phyloP scores from a whole-genome alignment of 1,140 invertebrate genomes.

The Frieseomelitta varia region DNA sequence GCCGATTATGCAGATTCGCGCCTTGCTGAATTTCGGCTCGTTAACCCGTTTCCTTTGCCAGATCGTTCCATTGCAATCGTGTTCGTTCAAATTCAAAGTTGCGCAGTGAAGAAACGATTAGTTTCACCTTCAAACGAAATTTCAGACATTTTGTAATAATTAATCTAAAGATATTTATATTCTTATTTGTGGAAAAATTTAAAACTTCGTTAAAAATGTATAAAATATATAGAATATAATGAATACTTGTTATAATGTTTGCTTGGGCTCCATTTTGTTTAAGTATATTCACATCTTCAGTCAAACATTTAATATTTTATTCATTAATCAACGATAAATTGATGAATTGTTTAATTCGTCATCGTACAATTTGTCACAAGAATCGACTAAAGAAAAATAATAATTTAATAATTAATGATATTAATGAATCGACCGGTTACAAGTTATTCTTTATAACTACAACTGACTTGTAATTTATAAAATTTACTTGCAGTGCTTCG shows the following conservation, averaged over 20 bases:
- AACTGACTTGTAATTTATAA: neutral
- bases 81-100: neutral
- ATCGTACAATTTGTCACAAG: too few relatives aligned
- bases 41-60: slow-evolving; percentile 37
- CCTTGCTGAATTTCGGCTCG: slow-evolving; percentile 48
- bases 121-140: neutral
- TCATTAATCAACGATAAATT: too few relatives aligned
- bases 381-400: neutral
- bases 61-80: slow-evolving; percentile 5
- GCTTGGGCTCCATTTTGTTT: too few relatives aligned
- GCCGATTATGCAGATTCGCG: slow-evolving; percentile 58
- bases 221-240: too few relatives aligned
- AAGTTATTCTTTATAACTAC: neutral
- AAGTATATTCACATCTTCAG: too few relatives aligned
- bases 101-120: neutral
- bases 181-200: neutral
- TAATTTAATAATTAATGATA: neutral
- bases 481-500: neutral
- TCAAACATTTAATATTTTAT: too few relatives aligned
- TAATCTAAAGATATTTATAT: neutral
- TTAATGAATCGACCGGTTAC: neutral
- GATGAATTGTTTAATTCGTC: too few relatives aligned
- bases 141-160: neutral
- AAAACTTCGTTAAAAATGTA: neutral
- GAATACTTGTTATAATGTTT: too few relatives aligned